Evolutionary conservation across 2,113 vertebrate species (phyloP), one percentile per base, ranked within the genome.

Genomic region (Corythoichthys intestinalis): DNA sequence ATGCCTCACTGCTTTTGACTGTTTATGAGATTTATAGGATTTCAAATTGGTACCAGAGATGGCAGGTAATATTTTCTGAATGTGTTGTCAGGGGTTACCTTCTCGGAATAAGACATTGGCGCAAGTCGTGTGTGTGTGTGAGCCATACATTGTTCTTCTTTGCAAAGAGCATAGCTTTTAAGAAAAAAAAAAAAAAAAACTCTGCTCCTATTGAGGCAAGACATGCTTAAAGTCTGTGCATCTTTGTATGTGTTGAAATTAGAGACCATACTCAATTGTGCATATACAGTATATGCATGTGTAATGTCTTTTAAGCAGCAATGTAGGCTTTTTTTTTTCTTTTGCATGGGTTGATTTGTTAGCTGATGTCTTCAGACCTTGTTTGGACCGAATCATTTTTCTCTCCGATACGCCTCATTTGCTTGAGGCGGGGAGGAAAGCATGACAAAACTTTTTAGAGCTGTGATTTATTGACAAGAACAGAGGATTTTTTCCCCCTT

Each of bases 71-170:
- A 75, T 71, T 82, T 63, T 52, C 28, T 9, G n/a, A 54, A 54
- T 28, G 20, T 28, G 20, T 38, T 59, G 56, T 37, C 56, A 59
- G 34, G 20, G 34, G 57, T 38, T 59, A 59, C 53, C 20, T 9
- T 54, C 53, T 54, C 3, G 20, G 20, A 54, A 54, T 71, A 65
- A 50, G 20, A 65, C 60, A 38, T 4, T 68, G 44, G 12, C 11
- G 12, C 60, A 8, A n/a, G 54, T 64, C 48, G 60, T 54, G 52
- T 64, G 66, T 61, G 75, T 54, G 50, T 76, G 82, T 74, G 20
- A 28, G 82, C 87, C 76, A 90, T 89, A 90, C 85, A 92, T 90
- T 90, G 91, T 90, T 91, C 86, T 82, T 91, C 88, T 92, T 91
- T 91, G 79, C 85, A 86, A 88, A 86, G 90, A 92, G 85, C 81